Evolutionary conservation across 2,113 vertebrate species (phyloP).

Genomic region (Macquaria ambigua): DNA sequence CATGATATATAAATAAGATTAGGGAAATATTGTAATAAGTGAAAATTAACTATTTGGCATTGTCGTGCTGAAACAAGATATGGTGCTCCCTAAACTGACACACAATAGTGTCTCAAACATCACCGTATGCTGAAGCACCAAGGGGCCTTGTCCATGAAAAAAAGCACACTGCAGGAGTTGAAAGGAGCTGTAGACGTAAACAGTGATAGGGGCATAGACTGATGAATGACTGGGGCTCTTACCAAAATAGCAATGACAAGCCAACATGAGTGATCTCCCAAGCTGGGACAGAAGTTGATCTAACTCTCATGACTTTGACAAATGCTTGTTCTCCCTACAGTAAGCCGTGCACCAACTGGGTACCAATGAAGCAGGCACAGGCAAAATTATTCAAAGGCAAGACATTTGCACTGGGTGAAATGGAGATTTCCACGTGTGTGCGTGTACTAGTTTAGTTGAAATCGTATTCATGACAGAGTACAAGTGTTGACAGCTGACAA

Average conservation of each 20-base stretch:
- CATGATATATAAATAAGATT: too few species aligned
- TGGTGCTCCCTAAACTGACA: not conserved
- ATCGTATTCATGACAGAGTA: not conserved
- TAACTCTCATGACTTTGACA: conserved; percentile 13
- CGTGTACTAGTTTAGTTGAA: not conserved
- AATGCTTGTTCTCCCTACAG: conserved; percentile 10
- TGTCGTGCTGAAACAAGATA: not conserved
- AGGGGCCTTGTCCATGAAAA: not conserved
- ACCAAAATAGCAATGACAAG: conserved; percentile 43
- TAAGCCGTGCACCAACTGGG: not conserved
- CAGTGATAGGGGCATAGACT: not conserved
- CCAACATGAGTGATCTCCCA: conserved; percentile 29
- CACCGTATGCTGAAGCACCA: not conserved
- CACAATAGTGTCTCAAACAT: not conserved
- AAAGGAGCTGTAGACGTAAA: not conserved
- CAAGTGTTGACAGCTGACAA: not conserved
- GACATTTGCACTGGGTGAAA: not conserved
- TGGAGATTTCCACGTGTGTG: not conserved
- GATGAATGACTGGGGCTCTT: conserved; percentile 4
- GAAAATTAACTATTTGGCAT: too few species aligned
- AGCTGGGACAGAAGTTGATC: conserved; percentile 6
- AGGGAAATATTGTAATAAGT: too few species aligned
- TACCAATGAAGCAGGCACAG: not conserved
- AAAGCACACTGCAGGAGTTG: not conserved
- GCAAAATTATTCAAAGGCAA: not conserved